These are phyloP conservation scores for Sesia bembeciformis DNA, from an alignment of 2,888 invertebrate species.

Conservation along the genomic window DNA sequence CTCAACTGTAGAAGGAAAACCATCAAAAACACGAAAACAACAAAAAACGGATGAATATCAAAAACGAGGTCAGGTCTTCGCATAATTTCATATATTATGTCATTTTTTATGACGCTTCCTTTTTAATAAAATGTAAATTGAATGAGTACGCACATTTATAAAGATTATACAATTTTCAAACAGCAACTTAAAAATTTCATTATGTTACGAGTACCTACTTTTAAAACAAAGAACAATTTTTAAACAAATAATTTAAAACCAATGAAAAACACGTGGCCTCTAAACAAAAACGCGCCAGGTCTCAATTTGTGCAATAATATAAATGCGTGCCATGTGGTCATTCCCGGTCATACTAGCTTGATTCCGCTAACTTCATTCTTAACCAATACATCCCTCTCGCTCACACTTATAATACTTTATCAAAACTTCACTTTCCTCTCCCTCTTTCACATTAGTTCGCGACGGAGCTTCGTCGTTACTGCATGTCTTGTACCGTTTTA, in stretches of 20 bases:
- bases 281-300: slow-evolving; percentile 60
- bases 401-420: slow-evolving; percentile 16
- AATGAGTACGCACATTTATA: slow-evolving; percentile 1
- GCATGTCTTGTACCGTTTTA: slow-evolving; percentile 21
- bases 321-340: slow-evolving; percentile 67
- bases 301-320: slow-evolving; percentile 57
- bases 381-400: slow-evolving; percentile 14
- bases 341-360: slow-evolving; percentile 40
- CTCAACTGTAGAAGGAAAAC: background rate
- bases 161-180: slow-evolving; percentile 2
- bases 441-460: slow-evolving; percentile 44
- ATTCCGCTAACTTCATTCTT: slow-evolving; percentile 48
- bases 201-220: background rate
- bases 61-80: slow-evolving; percentile 15
- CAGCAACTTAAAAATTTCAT: slow-evolving; percentile 1
- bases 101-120: slow-evolving; percentile 9
- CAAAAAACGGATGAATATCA: slow-evolving; percentile 4
- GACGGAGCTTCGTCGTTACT: slow-evolving; percentile 16
- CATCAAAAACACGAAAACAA: background rate
- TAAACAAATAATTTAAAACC: slow-evolving; percentile 9
- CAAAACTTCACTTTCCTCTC: slow-evolving; percentile 46
- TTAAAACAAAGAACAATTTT: slow-evolving; percentile 15
- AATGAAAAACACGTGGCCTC: slow-evolving; percentile 45
- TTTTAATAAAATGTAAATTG: slow-evolving; percentile 17
- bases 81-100: slow-evolving; percentile 12